Conservation (phyloP, 1,140 invertebrate genomes). For the Eurosta solidaginis region DNA sequence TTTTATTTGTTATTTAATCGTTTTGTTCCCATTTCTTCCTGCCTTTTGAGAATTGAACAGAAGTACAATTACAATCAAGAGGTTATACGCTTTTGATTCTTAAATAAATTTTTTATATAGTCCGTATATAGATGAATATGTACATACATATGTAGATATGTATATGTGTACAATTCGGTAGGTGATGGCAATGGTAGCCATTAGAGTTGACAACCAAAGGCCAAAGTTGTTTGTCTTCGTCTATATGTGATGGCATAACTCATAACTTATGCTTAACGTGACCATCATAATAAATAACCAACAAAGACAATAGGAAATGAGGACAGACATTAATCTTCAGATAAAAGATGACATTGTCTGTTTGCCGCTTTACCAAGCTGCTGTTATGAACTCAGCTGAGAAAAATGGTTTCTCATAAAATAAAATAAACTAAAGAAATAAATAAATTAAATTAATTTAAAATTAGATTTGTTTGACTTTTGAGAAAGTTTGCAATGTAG, state of each 20-base stretch:
- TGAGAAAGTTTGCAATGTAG: no score
- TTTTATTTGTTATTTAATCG: no score
- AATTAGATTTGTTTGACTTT: no score
- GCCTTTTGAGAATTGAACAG: no score
- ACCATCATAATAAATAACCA: conserved; percentile 34
- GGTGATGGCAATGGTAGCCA: conserved; percentile 2
- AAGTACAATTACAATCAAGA: no score
- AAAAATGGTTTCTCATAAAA: background rate
- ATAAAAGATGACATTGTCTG: conserved; percentile 19
- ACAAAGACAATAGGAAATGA: conserved; percentile 35
- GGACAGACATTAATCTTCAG: conserved; percentile 34
- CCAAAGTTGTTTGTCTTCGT: conserved; percentile 28
- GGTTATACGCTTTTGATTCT: background rate
- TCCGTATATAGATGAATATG: background rate
- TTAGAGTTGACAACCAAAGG: conserved; percentile 1
- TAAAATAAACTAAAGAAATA: background rate
- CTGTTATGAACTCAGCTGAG: background rate
- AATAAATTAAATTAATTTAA: background rate
- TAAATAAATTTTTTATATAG: background rate
- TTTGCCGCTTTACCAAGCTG: background rate
- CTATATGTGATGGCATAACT: conserved; percentile 28
- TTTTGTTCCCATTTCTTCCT: no score
- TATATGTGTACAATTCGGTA: background rate
- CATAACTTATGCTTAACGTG: conserved; percentile 36
- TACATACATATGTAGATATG: background rate